These are phyloP conservation scores for Alces alces DNA, from an alignment of 2,113 vertebrate species.

Conservation along the genomic window DNA sequence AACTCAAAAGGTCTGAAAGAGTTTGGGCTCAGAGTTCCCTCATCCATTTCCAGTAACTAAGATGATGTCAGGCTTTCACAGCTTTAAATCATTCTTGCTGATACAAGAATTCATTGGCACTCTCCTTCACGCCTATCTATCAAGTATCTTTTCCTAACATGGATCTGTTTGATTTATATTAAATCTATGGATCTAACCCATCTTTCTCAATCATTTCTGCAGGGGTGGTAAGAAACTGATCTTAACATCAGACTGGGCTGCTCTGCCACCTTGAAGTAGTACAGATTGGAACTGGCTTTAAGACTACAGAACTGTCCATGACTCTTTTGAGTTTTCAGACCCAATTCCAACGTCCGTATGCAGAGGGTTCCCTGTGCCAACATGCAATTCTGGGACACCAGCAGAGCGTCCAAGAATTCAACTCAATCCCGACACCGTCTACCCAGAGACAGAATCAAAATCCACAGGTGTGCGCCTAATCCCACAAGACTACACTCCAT, in stretches of 20 bases:
- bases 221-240: neutral
- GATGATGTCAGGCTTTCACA: neutral
- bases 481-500: neutral
- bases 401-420: neutral
- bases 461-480: neutral
- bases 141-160: neutral
- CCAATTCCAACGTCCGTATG: neutral
- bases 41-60: neutral
- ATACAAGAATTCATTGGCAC: neutral
- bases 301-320: neutral
- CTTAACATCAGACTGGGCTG: neutral
- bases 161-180: neutral
- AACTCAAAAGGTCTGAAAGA: neutral
- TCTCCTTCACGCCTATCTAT: neutral
- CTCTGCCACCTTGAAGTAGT: neutral
- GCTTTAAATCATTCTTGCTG: neutral
- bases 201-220: neutral
- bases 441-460: neutral
- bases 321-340: neutral
- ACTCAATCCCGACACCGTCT: neutral
- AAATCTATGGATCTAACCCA: neutral
- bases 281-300: neutral
- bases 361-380: neutral
- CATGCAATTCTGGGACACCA: neutral
- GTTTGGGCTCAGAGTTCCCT: neutral